Conservation (phyloP, 2,888 invertebrate genomes). For the Drosophila ustulata region DNA sequence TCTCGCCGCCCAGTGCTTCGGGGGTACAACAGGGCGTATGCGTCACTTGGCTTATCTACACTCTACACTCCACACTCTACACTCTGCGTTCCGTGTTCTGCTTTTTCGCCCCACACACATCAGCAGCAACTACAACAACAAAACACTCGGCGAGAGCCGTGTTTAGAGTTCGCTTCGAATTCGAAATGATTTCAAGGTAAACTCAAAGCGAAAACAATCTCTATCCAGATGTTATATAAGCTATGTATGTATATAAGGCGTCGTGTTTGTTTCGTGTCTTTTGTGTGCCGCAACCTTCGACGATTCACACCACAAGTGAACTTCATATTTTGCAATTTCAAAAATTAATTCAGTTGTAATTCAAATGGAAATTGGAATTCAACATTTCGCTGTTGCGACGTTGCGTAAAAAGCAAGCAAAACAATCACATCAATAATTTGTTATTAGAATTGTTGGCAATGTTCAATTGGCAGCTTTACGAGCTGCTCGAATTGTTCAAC, state of each 20-base stretch:
- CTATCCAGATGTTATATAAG: constrained; percentile 47
- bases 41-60: constrained; percentile 48
- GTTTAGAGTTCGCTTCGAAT: constrained; percentile 21
- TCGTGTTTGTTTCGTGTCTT: neutral
- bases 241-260: constrained; percentile 40
- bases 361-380: constrained; percentile 7
- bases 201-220: constrained; percentile 32
- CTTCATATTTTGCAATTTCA: constrained; percentile 13
- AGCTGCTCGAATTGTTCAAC: constrained; percentile 32
- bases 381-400: neutral
- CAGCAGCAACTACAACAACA: too few relatives aligned
- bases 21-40: constrained; percentile 44
- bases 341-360: constrained; percentile 12
- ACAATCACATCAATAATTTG: constrained; percentile 22
- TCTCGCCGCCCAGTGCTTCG: neutral
- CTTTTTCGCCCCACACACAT: neutral
- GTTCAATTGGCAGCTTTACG: constrained; percentile 42
- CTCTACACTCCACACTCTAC: constrained; percentile 5
- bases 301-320: neutral
- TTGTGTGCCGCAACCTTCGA: constrained; percentile 52
- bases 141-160: constrained; percentile 1
- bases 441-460: constrained; percentile 42
- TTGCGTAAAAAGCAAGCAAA: constrained; percentile 11
- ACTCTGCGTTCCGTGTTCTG: constrained; percentile 4
- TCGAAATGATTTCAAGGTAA: constrained; percentile 60